Conservation (phyloP, 2,797 vertebrate genomes). For the Fratercula arctica region DNA sequence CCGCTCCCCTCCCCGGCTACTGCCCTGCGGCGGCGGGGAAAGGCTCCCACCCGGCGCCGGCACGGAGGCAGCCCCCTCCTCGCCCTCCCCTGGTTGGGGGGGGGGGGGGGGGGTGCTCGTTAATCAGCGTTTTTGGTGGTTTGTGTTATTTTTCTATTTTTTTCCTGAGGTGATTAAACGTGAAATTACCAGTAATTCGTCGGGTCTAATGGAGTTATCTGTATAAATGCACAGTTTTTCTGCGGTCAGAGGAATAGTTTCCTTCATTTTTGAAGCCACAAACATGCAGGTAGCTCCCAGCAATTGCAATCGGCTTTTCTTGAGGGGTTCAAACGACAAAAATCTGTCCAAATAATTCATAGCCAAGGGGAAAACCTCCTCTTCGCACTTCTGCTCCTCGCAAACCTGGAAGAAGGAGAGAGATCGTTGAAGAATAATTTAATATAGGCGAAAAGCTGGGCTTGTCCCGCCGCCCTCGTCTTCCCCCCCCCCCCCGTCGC, state of each 20-base stretch:
- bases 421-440: slow-evolving; percentile 35
- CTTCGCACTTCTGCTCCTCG: slow-evolving; percentile 98
- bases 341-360: slow-evolving; percentile 99
- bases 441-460: neutral
- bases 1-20: too few relatives aligned
- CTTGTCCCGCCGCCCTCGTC: neutral
- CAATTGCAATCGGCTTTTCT: slow-evolving; percentile 92
- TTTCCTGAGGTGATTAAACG: neutral
- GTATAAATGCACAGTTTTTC: slow-evolving; percentile 98
- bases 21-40: neutral
- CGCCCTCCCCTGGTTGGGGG: too few relatives aligned
- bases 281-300: slow-evolving; percentile 98
- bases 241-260: slow-evolving; percentile 94
- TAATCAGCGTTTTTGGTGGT: too few relatives aligned
- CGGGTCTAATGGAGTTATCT: slow-evolving; percentile 92
- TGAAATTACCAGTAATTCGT: slow-evolving; percentile 93
- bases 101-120: neutral
- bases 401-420: slow-evolving; percentile 85
- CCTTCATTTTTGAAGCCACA: slow-evolving; percentile 98
- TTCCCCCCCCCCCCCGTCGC: neutral
- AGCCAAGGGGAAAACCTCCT: slow-evolving; percentile 97
- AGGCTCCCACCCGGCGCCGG: neutral
- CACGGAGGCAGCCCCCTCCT: neutral
- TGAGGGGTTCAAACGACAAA: slow-evolving; percentile 92
- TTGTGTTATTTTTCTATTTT: neutral